Evolutionary conservation across 2,888 invertebrate genomes (phyloP).

Genomic region (Thymelicus acteon): DNA sequence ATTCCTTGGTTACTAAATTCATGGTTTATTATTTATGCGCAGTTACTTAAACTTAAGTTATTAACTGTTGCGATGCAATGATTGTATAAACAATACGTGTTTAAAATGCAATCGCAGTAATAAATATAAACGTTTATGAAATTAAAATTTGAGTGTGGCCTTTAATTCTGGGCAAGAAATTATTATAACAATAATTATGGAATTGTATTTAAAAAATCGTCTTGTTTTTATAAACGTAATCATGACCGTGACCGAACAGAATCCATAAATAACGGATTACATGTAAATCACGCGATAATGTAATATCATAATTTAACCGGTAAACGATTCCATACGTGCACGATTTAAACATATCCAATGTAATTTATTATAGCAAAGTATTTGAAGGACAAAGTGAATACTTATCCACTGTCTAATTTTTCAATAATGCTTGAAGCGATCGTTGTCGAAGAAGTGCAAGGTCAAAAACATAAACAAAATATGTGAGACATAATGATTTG

Average conservation of each 20-base stretch:
- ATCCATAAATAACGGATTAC: slow-evolving; percentile 21
- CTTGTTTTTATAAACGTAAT: slow-evolving; percentile 7
- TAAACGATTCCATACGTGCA: slow-evolving; percentile 9
- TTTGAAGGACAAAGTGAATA: background rate
- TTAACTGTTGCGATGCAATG: no score
- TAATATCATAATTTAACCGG: slow-evolving; percentile 10
- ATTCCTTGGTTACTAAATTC: no score
- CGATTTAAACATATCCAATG: background rate
- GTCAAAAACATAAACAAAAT: slow-evolving; percentile 39
- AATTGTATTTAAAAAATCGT: slow-evolving; percentile 1
- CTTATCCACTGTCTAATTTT: background rate
- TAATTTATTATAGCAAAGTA: background rate
- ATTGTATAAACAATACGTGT: background rate
- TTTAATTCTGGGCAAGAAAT: background rate
- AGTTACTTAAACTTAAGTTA: no score
- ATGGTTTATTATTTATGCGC: no score
- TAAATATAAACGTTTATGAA: background rate
- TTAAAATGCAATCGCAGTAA: background rate
- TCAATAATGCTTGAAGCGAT: slow-evolving; percentile 22
- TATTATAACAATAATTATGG: background rate
- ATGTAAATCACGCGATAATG: slow-evolving; percentile 19
- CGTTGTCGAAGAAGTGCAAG: slow-evolving; percentile 43
- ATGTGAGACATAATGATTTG: slow-evolving; percentile 44
- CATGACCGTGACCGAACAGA: slow-evolving; percentile 23
- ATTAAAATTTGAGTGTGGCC: background rate